A percentile compares a stretch with the other conserved stretches of the same genome.
Conservation (phyloP, 2,888 invertebrate species). For the Limenitis camilla region DNA sequence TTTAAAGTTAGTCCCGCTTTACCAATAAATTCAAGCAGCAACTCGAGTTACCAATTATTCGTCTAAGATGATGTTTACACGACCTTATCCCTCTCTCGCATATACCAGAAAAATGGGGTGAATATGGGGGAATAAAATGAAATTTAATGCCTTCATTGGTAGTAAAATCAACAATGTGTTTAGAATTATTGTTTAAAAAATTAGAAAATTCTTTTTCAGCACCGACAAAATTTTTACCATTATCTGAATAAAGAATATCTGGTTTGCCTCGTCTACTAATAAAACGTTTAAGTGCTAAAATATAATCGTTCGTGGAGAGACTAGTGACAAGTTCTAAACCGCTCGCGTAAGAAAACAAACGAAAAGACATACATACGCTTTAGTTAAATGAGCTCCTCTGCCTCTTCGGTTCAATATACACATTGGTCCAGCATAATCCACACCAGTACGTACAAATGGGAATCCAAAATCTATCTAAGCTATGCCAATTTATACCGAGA, state of each 20-base stretch:
- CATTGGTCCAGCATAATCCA: no score
- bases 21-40: no score
- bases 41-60: no score
- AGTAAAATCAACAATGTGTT: no score
- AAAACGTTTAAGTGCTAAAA: constrained; percentile 14
- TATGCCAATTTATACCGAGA: constrained; percentile 5
- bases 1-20: no score
- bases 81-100: constrained; percentile 16
- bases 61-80: constrained; percentile 15
- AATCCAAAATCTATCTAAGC: no score
- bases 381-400: constrained; percentile 2
- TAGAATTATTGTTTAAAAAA: no score
- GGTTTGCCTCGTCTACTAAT: constrained; percentile 15
- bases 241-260: no score
- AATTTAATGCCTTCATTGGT: no score
- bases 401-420: constrained; percentile 12
- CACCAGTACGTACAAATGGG: no score
- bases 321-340: constrained; percentile 13
- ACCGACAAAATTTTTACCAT: no score
- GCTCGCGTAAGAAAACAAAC: constrained; percentile 4
- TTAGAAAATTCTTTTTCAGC: no score
- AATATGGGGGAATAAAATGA: constrained; percentile 16
- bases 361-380: constrained; percentile 16
- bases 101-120: constrained; percentile 21
- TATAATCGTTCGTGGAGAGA: constrained; percentile 6